Evolutionary conservation across 2,113 vertebrate genomes (phyloP).

Genomic region (Laterallus jamaicensis): DNA sequence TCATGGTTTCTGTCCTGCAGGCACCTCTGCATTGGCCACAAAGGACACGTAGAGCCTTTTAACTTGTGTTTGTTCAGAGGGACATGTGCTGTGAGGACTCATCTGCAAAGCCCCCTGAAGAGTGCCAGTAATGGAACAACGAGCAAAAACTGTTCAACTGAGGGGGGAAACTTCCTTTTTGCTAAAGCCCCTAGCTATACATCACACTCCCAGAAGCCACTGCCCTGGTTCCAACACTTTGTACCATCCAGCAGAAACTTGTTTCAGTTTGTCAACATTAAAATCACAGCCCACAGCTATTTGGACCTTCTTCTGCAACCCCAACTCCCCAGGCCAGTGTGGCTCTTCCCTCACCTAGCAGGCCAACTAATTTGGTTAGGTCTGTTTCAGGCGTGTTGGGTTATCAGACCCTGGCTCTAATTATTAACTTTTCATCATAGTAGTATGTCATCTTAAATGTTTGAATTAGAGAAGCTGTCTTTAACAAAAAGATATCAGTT

Average conservation of each 20-base stretch:
- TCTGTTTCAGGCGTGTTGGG: neutral
- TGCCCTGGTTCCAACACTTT: neutral
- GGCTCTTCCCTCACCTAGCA: neutral
- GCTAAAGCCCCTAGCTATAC: neutral
- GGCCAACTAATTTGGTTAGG: neutral
- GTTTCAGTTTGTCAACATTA: neutral
- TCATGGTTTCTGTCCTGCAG: neutral
- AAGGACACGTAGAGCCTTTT: rapidly evolving
- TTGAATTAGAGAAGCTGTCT: neutral
- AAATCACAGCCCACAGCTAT: neutral
- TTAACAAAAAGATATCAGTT: neutral
- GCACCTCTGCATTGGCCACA: neutral
- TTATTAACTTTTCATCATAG: neutral
- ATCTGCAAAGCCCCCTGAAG: neutral
- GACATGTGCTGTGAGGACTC: neutral
- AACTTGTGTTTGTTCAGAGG: neutral
- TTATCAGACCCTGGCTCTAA: neutral
- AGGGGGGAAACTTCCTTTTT: neutral
- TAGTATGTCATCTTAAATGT: neutral
- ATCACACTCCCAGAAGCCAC: neutral
- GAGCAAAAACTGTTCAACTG: neutral
- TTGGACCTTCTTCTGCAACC: neutral
- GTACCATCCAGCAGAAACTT: neutral
- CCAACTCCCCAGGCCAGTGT: neutral
- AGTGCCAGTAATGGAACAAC: neutral